Percentiles rank a stretch among this genome's conserved stretches.
Conservation (phyloP, 2,797 vertebrate genomes). For the Clarias fuscus region DNA sequence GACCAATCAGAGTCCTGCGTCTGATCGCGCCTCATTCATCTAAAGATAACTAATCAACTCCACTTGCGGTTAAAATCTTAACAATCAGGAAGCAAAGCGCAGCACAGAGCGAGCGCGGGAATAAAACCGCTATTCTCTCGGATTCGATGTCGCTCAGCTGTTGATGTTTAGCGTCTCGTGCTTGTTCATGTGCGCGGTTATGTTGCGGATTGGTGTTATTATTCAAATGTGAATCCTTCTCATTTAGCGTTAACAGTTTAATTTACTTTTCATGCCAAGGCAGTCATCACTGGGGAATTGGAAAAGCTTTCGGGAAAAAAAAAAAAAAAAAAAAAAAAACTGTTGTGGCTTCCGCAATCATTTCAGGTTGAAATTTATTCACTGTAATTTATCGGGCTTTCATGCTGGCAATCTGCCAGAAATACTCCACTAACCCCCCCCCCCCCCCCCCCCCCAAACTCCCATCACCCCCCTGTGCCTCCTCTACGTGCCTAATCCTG, state of each 20-base stretch:
- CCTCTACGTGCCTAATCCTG: constrained; percentile 50
- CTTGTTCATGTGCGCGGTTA: not conserved
- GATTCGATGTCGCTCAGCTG: not conserved
- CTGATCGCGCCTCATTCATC: not conserved
- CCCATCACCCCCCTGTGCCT: not conserved
- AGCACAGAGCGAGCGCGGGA: not conserved
- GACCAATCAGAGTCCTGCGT: not conserved
- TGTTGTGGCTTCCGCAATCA: constrained; percentile 42
- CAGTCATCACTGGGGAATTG: constrained; percentile 31
- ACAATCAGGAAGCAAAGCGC: not conserved
- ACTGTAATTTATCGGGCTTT: constrained; percentile 44
- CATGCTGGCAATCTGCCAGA: constrained; percentile 47
- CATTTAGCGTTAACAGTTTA: constrained; percentile 39
- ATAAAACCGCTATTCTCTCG: not conserved
- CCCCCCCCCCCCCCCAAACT: not conserved
- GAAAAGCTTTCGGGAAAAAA: not conserved
- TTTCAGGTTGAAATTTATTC: constrained; percentile 51
- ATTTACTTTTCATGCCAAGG: constrained; percentile 32
- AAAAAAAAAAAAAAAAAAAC: constrained; percentile 9
- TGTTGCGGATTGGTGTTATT: constrained; percentile 17
- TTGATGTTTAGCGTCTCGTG: not conserved
- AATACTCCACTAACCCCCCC: not conserved
- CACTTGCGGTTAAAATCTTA: not conserved
- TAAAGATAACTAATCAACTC: not conserved
- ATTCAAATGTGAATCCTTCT: constrained; percentile 42